These are phyloP conservation scores for Trogon melanurus DNA, from an alignment of 2,113 vertebrate genomes.

Conservation along the genomic window DNA sequence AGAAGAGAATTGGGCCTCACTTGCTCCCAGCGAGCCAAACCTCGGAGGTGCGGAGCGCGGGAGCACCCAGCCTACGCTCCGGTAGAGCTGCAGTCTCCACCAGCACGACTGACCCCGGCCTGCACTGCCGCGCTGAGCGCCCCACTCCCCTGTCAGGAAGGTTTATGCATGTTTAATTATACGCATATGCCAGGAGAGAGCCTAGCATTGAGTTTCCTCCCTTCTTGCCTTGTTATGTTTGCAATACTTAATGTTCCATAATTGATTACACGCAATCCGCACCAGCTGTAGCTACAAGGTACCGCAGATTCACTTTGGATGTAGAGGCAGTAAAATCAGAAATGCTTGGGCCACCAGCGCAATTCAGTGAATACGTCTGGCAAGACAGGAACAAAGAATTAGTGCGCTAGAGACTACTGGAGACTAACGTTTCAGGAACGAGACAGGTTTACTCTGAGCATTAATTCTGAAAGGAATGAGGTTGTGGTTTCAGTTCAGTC, in stretches of 20 bases:
- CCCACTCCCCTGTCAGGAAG: not conserved
- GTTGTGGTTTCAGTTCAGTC: constrained; percentile 26
- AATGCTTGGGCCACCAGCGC: not conserved
- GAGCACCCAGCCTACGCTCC: not conserved
- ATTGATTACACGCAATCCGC: not conserved
- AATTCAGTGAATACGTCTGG: not conserved
- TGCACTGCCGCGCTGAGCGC: not conserved
- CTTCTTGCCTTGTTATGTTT: not conserved
- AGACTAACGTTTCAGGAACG: constrained; percentile 17
- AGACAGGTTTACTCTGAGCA: constrained; percentile 20
- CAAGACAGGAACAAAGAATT: constrained; percentile 3
- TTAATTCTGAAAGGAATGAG: constrained; percentile 23
- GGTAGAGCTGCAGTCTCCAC: not conserved
- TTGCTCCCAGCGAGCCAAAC: not conserved
- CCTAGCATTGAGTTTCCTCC: not conserved
- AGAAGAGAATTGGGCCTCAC: not conserved
- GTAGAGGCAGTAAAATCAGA: not conserved
- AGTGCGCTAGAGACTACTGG: not conserved
- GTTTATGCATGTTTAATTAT: not conserved
- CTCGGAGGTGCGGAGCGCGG: accelerated
- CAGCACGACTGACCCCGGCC: accelerated
- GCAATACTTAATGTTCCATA: not conserved
- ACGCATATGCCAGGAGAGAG: not conserved
- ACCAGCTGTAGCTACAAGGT: not conserved
- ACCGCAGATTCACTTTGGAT: not conserved